Base-by-base conservation (phyloP, 35 echinoderm and acorn worm species). In the Strongylocentrotus purpuratus region DNA sequence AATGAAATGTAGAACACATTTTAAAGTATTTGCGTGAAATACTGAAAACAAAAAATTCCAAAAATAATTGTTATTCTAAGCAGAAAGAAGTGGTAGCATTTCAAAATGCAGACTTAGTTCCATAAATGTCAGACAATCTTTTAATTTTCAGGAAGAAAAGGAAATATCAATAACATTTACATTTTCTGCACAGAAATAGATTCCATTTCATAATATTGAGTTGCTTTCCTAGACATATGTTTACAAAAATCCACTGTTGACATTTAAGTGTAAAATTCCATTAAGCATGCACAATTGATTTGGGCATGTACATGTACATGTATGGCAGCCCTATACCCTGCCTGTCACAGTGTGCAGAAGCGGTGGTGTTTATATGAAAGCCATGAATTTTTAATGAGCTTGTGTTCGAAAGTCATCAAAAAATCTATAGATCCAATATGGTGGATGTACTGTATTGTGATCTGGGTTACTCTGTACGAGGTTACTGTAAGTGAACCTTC, bases 381-480 rank as follows among this genome's bases (percentile, higher is more conserved):
- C 45, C 58, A 87, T 96, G 94, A 86, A 96, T 96, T 94, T 94
- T 96, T 96, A 89, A 96, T 96, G 96, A 96, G 94, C 94, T 96
- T 96, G 86, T 96, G 96, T 94, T 94, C 87, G 86, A 91, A 91
- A 90, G 32, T 59, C 61, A 95, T 46, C 45, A 95, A 87, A 94
- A 96, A 96, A 96, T 96, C 96, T 95, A 96, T 95, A 96, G 61
- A 95, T 96, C 94, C 86, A 95, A 96, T 86, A 96, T 96, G 94
- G 96, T 41, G 50, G 96, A 32, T 33, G 91, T 15, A 58, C 58
- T 93, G 91, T 15, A 58, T 93, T 93, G 91, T 93, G 87, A 89
- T 45, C 32, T 33, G 45, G 87, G 15, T 89, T 89, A 46, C 87
- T 45, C 87, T 45, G 33, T 41, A 45, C 15, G 87, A 89, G 87